Percentiles rank a stretch among this genome's conserved stretches.
Conservation (phyloP, 1,140 invertebrate species). For the Ridgeia piscesae region DNA sequence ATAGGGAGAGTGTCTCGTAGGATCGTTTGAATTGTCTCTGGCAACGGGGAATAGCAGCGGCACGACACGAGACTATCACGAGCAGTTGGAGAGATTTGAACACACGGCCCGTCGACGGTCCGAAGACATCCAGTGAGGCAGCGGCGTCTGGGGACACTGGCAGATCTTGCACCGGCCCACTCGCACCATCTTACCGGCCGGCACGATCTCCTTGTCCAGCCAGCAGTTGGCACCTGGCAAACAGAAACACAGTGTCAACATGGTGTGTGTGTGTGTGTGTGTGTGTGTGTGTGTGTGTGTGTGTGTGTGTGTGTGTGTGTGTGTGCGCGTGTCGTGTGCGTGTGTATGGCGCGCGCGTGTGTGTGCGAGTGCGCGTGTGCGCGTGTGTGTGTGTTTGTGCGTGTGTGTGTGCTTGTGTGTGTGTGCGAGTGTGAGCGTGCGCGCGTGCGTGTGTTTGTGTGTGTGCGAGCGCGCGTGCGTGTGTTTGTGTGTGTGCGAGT, state of each 20-base stretch:
- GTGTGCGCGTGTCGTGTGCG: too few species aligned
- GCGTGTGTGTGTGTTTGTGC: too few species aligned
- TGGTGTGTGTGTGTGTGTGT: too few species aligned
- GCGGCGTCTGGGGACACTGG: constrained; percentile 9
- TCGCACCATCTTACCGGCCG: constrained; percentile 9
- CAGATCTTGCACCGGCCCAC: constrained; percentile 16
- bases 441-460: too few species aligned
- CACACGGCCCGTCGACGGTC: constrained; percentile 12
- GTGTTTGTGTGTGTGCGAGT: too few species aligned
- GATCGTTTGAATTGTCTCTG: background rate
- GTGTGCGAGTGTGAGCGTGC: too few species aligned
- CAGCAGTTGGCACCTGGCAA: constrained; percentile 21
- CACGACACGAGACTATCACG: background rate
- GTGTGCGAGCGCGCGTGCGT: too few species aligned
- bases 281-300: too few species aligned
- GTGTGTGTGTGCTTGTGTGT: too few species aligned
- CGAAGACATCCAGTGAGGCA: constrained; percentile 8
- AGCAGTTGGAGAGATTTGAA: background rate
- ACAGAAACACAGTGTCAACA: background rate
- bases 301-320: too few species aligned
- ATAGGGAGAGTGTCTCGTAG: background rate
- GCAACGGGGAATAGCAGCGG: background rate
- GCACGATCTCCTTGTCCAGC: constrained; percentile 6
- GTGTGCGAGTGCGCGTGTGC: too few species aligned
- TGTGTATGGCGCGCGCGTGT: too few species aligned